These are phyloP conservation scores for Hemitrygon akajei DNA, from an alignment of 2,797 vertebrate genomes.

Conservation along the genomic window DNA sequence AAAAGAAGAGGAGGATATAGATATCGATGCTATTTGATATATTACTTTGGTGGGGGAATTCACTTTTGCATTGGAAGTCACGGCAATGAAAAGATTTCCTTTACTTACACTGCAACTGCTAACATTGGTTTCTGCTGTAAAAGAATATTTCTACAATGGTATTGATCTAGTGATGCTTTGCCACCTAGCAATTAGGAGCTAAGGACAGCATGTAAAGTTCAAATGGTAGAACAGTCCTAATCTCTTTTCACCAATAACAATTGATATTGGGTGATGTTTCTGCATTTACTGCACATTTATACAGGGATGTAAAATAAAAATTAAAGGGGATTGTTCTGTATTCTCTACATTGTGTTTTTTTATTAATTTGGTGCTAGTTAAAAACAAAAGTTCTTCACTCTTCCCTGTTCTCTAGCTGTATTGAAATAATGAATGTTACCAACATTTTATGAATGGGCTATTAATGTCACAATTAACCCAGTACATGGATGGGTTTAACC, in stretches of 20 bases:
- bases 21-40: conserved; percentile 93
- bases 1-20: conserved; percentile 88
- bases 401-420: neutral
- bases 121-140: neutral
- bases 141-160: neutral
- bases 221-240: conserved; percentile 6
- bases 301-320: conserved; percentile 55
- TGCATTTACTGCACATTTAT: conserved; percentile 62
- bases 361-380: neutral
- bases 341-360: neutral
- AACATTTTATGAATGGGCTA: too few relatives aligned
- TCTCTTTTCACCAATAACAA: neutral
- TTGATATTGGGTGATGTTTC: conserved; percentile 16
- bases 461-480: neutral
- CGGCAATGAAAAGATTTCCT: conserved; percentile 43
- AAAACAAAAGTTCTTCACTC: neutral
- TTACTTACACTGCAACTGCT: neutral
- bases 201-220: neutral
- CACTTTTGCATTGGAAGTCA: conserved; percentile 44
- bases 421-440: too few relatives aligned
- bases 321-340: conserved; percentile 35
- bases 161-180: conserved; percentile 10
- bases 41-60: conserved; percentile 15
- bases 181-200: conserved; percentile 11
- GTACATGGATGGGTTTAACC: neutral